A percentile compares a stretch with the other conserved stretches of the same genome.
These are phyloP conservation scores for Pelecanoides urinatrix DNA, from an alignment of 2,113 vertebrate genomes.

Conservation along the genomic window DNA sequence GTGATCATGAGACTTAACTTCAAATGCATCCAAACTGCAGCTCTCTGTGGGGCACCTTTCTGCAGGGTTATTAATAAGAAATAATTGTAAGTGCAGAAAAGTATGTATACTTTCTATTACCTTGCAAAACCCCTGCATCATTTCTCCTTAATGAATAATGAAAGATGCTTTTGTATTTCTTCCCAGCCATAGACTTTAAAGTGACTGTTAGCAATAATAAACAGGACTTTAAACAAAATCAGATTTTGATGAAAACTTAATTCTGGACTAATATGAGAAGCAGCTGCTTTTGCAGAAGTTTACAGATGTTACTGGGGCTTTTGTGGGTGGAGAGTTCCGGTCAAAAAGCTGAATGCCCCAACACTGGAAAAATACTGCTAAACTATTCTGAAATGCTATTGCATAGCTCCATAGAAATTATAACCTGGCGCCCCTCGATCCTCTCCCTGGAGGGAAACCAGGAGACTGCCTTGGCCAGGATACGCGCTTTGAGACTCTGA, in stretches of 20 bases:
- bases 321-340: background rate
- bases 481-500: background rate
- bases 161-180: slow-evolving; percentile 41
- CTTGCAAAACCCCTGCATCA: background rate
- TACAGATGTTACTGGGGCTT: background rate
- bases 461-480: background rate
- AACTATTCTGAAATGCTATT: background rate
- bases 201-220: slow-evolving; percentile 7
- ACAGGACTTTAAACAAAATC: background rate
- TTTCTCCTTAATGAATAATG: slow-evolving; percentile 59
- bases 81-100: slow-evolving; percentile 49
- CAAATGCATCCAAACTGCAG: slow-evolving; percentile 12
- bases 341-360: background rate
- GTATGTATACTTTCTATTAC: background rate
- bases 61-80: slow-evolving; percentile 36
- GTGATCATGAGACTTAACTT: slow-evolving; percentile 25
- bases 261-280: background rate
- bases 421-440: background rate
- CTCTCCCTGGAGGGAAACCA: background rate
- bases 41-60: background rate
- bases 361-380: background rate
- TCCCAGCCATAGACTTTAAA: slow-evolving; percentile 5
- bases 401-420: background rate
- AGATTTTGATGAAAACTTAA: background rate
- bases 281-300: background rate